phyloP scores from a whole-genome alignment of 2,113 vertebrate genomes.

The Zapus hudsonius region DNA sequence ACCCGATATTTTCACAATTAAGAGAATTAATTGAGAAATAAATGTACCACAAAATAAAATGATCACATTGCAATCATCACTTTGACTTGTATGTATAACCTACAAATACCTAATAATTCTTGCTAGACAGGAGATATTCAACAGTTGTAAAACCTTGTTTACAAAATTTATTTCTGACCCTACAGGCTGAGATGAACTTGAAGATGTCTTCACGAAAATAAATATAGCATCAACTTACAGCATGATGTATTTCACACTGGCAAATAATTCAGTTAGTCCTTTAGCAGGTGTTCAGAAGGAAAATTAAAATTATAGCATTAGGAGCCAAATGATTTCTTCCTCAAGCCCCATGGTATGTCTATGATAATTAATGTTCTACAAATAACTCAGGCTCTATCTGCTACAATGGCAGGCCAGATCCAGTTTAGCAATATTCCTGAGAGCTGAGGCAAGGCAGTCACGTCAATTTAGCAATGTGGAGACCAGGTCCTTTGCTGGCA shows the following conservation, averaged over 20 bases:
- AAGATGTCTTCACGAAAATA: conserved; percentile 26
- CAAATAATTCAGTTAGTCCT: conserved; percentile 66
- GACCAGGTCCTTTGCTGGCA: conserved; percentile 44
- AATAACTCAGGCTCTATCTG: conserved; percentile 32
- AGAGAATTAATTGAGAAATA: conserved; percentile 32
- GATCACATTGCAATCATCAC: conserved; percentile 40
- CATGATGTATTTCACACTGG: conserved; percentile 49
- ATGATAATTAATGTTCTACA: conserved; percentile 48
- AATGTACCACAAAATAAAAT: conserved; percentile 10
- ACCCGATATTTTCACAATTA: background rate
- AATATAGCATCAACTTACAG: conserved; percentile 24
- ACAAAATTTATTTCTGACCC: conserved; percentile 17
- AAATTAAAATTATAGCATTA: conserved; percentile 72
- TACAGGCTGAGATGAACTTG: background rate
- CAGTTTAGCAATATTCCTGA: conserved; percentile 34
- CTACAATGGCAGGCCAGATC: conserved; percentile 25
- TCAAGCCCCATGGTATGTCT: conserved; percentile 21
- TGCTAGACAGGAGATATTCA: conserved; percentile 11
- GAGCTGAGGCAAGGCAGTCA: background rate
- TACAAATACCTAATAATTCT: conserved; percentile 38
- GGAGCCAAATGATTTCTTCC: conserved; percentile 54
- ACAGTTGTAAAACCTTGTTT: background rate
- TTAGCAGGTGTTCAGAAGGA: conserved; percentile 67
- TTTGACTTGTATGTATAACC: background rate
- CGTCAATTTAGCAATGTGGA: background rate